Conservation (phyloP, 2,888 invertebrate genomes). For the Sisyra terminalis region DNA sequence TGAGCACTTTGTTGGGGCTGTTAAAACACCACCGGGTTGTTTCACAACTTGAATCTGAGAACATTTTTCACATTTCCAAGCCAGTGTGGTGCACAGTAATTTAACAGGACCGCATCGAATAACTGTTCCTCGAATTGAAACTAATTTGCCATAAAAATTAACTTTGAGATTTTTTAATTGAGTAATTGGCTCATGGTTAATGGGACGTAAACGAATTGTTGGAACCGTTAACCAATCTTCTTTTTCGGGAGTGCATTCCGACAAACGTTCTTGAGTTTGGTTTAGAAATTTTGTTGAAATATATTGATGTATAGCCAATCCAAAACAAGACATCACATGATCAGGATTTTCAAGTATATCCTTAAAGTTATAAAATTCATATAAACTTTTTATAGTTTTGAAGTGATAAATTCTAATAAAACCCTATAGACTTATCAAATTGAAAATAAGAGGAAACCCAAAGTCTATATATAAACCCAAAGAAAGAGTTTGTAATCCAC, state of each 20-base stretch:
- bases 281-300: constrained; percentile 28
- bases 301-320: constrained; percentile 66
- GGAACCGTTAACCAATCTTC: constrained; percentile 23
- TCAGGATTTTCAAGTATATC: constrained; percentile 53
- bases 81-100: constrained; percentile 56
- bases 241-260: constrained; percentile 24
- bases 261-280: constrained; percentile 28
- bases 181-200: constrained; percentile 46
- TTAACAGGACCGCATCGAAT: constrained; percentile 62
- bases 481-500: too few relatives aligned
- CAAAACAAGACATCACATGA: constrained; percentile 48
- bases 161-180: constrained; percentile 53
- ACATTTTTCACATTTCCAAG: constrained; percentile 61
- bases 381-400: neutral
- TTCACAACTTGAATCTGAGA: constrained; percentile 43
- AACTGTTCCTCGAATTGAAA: constrained; percentile 71
- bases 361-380: constrained; percentile 21
- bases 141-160: constrained; percentile 57
- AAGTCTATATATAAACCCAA: too few relatives aligned
- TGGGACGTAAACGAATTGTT: constrained; percentile 36
- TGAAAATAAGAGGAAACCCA: too few relatives aligned
- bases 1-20: constrained; percentile 38
- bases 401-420: too few relatives aligned
- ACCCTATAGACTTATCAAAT: too few relatives aligned
- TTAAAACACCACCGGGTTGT: constrained; percentile 44